Percentiles rank a stretch among this genome's conserved stretches.
Conservation (phyloP, 2,113 vertebrate species). For the Malurus melanocephalus region DNA sequence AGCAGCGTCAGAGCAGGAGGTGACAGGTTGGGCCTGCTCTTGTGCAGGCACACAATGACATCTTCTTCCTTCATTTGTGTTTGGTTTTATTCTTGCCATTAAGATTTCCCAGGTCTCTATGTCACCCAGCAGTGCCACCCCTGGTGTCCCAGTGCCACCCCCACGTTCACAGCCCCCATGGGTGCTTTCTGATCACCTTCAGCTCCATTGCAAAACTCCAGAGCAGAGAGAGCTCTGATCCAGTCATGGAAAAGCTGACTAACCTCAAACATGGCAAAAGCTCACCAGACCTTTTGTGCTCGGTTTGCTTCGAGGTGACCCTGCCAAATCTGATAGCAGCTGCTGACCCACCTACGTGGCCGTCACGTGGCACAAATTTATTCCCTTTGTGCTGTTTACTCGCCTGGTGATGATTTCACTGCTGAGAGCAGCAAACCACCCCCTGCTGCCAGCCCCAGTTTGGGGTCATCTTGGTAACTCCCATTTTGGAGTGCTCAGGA, state of each 20-base stretch:
- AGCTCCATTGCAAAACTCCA: not conserved
- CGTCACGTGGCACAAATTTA: fast-evolving
- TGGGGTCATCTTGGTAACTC: not conserved
- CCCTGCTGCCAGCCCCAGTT: not conserved
- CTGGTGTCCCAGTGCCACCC: not conserved
- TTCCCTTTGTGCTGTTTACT: constrained; percentile 13
- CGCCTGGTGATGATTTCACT: not conserved
- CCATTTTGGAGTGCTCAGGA: not conserved
- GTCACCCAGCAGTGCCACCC: not conserved
- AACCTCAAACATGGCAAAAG: not conserved
- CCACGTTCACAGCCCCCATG: not conserved
- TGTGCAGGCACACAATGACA: not conserved
- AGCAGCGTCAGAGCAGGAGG: fast-evolving
- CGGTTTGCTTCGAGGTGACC: not conserved
- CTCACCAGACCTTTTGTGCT: not conserved
- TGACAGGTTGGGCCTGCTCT: not conserved
- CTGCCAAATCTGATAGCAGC: constrained; percentile 45
- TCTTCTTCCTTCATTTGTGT: not conserved
- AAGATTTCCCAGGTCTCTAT: not conserved
- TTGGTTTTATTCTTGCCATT: not conserved
- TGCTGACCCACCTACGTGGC: not conserved
- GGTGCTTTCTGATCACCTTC: not conserved
- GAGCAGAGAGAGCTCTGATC: not conserved
- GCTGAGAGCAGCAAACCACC: not conserved
- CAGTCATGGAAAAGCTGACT: constrained; percentile 3